Conservation (phyloP, 2,888 invertebrate genomes). For the Chrysodeixis includens region DNA sequence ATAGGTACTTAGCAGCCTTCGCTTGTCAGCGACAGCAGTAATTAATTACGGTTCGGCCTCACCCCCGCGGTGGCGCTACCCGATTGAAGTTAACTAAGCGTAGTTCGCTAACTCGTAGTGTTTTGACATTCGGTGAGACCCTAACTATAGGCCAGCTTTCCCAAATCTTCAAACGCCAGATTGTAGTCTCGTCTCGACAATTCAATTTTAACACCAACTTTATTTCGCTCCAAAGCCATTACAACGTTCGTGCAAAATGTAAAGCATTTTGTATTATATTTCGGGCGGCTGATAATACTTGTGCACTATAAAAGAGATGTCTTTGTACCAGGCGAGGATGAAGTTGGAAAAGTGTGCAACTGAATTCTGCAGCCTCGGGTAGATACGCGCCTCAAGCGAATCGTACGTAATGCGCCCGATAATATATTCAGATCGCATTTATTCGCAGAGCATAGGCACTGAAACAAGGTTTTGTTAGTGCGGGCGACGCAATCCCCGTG, state of each 20-base stretch:
- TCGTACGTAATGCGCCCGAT: slow-evolving; percentile 85
- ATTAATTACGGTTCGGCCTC: slow-evolving; percentile 83
- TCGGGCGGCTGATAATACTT: slow-evolving; percentile 58
- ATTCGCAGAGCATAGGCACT: slow-evolving; percentile 80
- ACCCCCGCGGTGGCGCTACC: slow-evolving; percentile 64
- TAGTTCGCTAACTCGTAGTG: slow-evolving; percentile 71
- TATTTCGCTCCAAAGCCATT: slow-evolving; percentile 51
- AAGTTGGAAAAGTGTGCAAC: slow-evolving; percentile 78
- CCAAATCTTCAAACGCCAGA: slow-evolving; percentile 39
- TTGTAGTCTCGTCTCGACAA: slow-evolving; percentile 13
- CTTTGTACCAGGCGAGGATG: slow-evolving; percentile 73
- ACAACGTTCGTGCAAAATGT: slow-evolving; percentile 50
- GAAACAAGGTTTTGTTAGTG: slow-evolving; percentile 83
- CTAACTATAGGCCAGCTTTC: slow-evolving; percentile 33
- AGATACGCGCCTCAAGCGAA: slow-evolving; percentile 83
- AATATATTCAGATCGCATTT: slow-evolving; percentile 87
- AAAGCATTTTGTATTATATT: slow-evolving; percentile 60
- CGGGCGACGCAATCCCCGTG: slow-evolving; percentile 76
- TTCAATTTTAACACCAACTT: slow-evolving; percentile 48
- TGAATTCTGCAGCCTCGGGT: slow-evolving; percentile 76
- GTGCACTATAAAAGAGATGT: slow-evolving; percentile 63
- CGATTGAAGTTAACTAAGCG: slow-evolving; percentile 82
- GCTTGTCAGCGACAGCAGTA: slow-evolving; percentile 84
- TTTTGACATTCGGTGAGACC: slow-evolving; percentile 74
- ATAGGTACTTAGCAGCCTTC: slow-evolving; percentile 77